Evolutionary conservation across 2,797 vertebrate genomes (phyloP).

Genomic region (Prionace glauca): DNA sequence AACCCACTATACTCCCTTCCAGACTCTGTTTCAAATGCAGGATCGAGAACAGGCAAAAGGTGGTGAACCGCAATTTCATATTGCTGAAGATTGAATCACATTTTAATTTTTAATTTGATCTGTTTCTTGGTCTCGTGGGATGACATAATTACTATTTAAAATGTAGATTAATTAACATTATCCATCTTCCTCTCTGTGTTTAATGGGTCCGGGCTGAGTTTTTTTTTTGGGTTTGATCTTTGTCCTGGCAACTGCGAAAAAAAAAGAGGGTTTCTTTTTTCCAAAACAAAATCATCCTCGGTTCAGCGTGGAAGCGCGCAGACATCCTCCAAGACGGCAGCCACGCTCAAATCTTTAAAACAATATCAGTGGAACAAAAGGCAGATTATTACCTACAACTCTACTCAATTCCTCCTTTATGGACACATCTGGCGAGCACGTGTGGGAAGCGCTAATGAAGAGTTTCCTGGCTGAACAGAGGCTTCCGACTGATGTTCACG

Average conservation of each 20-base stretch:
- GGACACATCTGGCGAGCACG: conserved; percentile 95
- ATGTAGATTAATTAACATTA: conserved; percentile 81
- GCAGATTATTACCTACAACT: conserved; percentile 78
- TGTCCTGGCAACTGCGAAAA: background rate
- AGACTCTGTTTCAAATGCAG: background rate
- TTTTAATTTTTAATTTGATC: conserved; percentile 68
- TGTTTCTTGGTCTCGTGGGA: conserved; percentile 76
- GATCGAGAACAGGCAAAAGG: background rate
- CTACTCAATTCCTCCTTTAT: conserved; percentile 63
- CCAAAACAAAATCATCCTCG: no score
- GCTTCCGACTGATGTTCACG: conserved; percentile 57
- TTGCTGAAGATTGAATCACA: conserved; percentile 67
- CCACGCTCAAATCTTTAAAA: conserved; percentile 53
- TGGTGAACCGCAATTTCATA: conserved; percentile 37
- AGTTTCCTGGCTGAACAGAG: conserved; percentile 86
- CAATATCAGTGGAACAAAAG: conserved; percentile 81
- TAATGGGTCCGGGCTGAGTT: background rate
- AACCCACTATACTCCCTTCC: background rate
- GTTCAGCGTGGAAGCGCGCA: background rate
- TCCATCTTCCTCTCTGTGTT: conserved; percentile 55
- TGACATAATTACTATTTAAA: conserved; percentile 86
- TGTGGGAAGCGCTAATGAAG: conserved; percentile 91
- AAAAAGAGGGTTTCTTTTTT: background rate
- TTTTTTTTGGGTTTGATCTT: background rate
- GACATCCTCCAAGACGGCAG: background rate